Base-by-base conservation (phyloP, 2,797 vertebrate species). In the Muscicapa comitata region DNA sequence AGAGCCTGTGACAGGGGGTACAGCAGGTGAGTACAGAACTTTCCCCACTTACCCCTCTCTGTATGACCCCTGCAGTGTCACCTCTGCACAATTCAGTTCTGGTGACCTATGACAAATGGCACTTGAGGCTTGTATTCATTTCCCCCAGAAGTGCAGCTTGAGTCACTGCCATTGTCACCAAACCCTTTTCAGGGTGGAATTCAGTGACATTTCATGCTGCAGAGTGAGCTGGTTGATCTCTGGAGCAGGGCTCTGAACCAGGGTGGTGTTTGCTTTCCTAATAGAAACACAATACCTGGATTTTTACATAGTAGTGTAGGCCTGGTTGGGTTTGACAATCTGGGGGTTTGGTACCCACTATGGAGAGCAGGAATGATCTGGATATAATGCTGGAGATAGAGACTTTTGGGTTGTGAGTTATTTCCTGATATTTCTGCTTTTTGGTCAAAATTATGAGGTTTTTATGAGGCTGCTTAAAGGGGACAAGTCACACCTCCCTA, bases 21-120 rank as follows among this genome's bases (percentile, higher is more conserved):
- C 37, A 72, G 71, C 48, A 29, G 26, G 43, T 51, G 48, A 54
- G 51, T 1, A 17, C 2, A 5, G 50, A 50, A 10, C 26, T 7
- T 43, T 15, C 6, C 47, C 25, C 45, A 13, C 13, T 51, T 11
- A 7, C 24, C 16, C 61, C 29, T 23, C 47, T 26, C 65, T 42
- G 50, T 3, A 2, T 10, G 59, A 26, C n/a, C 59, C 37, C 70
- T 23, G 61, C 59, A 28, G 4, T 17, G 31, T 17, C 26, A 37
- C 14, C 50, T 26, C 45, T 9, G 54, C 5, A 28, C 38, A 10
- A 2, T 10, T 8, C 45, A 24, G 4, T 10, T 76, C 57, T 61
- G 50, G 24, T 25, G 57, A 77, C 31, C 61, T n/a, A 1, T 2
- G 31, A 17, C 0, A 2, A 62, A 21, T 7, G 23, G n/a, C 38